These are phyloP conservation scores for Caranx melampygus DNA, from an alignment of 2,113 vertebrate genomes.

Conservation along the genomic window DNA sequence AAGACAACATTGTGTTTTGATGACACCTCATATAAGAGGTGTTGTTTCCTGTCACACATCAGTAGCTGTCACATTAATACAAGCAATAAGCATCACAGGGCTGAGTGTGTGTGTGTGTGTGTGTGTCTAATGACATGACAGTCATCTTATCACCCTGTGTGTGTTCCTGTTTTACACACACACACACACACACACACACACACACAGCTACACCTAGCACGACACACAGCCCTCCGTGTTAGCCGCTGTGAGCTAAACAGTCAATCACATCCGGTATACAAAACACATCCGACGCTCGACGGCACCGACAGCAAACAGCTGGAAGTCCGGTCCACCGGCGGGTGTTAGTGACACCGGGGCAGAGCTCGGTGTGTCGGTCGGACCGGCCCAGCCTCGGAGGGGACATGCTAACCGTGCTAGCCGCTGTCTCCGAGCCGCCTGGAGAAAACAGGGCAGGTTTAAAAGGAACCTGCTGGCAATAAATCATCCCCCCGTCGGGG, in stretches of 20 bases:
- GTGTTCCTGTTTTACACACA: background rate
- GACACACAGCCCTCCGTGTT: background rate
- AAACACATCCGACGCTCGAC: constrained; percentile 67
- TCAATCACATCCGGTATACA: constrained; percentile 80
- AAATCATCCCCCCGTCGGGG: constrained; percentile 64
- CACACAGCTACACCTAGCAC: too few relatives aligned
- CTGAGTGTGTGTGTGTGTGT: background rate
- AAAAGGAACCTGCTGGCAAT: constrained; percentile 74
- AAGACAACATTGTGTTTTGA: constrained; percentile 15
- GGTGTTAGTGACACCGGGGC: too few relatives aligned
- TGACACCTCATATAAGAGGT: background rate
- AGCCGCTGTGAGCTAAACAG: constrained; percentile 29
- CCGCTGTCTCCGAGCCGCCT: background rate
- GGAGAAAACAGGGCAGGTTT: constrained; percentile 38
- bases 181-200: too few relatives aligned
- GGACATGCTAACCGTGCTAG: background rate
- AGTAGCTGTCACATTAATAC: background rate
- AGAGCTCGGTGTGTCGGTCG: too few relatives aligned
- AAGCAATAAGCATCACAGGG: background rate
- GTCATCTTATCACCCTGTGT: background rate
- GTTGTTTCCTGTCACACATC: background rate
- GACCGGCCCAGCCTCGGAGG: too few relatives aligned
- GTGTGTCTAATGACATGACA: background rate
- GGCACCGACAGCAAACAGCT: constrained; percentile 31
- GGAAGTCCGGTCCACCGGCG: background rate